These are phyloP conservation scores for Thalassoma bifasciatum DNA, from an alignment of 2,113 vertebrate species.

Conservation along the genomic window DNA sequence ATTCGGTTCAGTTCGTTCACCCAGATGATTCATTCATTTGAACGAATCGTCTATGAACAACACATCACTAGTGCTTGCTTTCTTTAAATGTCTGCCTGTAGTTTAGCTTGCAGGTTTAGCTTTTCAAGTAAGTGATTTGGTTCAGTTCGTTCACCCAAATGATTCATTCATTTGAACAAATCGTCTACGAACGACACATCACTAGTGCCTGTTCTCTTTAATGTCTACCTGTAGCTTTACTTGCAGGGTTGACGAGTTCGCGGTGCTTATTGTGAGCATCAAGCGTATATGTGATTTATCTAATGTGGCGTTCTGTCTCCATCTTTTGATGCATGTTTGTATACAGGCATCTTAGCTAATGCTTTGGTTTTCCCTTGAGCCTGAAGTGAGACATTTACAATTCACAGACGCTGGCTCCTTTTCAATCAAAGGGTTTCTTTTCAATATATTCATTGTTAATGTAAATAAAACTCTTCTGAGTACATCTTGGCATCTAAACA, in stretches of 20 bases:
- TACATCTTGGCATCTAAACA: constrained; percentile 34
- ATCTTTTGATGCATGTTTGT: background rate
- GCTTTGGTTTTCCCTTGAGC: background rate
- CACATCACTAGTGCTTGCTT: too few relatives aligned
- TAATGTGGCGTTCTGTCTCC: background rate
- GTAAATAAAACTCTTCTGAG: constrained; percentile 21
- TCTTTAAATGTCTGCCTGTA: too few relatives aligned
- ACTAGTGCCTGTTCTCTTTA: background rate
- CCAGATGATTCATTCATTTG: too few relatives aligned
- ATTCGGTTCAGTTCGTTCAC: too few relatives aligned
- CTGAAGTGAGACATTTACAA: constrained; percentile 11
- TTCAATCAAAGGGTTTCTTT: constrained; percentile 34
- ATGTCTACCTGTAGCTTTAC: background rate
- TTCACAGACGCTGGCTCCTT: constrained; percentile 21
- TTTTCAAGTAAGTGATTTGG: too few relatives aligned
- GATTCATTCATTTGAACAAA: too few relatives aligned
- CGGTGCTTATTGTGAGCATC: too few relatives aligned
- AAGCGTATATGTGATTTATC: background rate
- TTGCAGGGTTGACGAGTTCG: background rate
- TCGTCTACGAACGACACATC: too few relatives aligned
- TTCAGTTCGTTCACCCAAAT: too few relatives aligned
- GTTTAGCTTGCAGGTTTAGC: too few relatives aligned
- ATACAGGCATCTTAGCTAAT: background rate
- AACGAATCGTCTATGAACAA: too few relatives aligned
- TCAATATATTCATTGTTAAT: constrained; percentile 26